phyloP scores from a whole-genome alignment of 2,797 vertebrate genomes.

The Hippoglossus hippoglossus region DNA sequence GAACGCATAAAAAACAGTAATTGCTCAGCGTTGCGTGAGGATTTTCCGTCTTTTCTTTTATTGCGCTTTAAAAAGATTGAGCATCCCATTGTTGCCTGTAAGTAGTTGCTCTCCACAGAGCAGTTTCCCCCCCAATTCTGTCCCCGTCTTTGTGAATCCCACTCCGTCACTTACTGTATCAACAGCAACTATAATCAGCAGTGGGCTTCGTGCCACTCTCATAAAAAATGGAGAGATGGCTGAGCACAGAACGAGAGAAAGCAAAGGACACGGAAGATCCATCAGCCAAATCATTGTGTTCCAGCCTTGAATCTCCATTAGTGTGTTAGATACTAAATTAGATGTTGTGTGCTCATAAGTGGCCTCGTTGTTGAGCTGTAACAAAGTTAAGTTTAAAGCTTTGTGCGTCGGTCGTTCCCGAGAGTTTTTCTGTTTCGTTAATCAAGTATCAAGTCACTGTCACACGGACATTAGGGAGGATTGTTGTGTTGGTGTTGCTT shows the following conservation, averaged over 20 bases:
- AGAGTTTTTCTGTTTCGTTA: neutral
- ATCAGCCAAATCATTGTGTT: neutral
- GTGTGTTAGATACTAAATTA: neutral
- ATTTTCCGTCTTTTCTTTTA: slow-evolving; percentile 16
- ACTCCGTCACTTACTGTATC: slow-evolving; percentile 22
- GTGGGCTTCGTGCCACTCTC: slow-evolving; percentile 9
- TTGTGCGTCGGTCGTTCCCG: neutral
- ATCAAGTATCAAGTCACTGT: neutral
- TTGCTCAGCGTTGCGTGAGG: slow-evolving; percentile 19
- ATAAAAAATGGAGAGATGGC: slow-evolving; percentile 22
- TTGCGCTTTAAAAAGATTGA: slow-evolving; percentile 23
- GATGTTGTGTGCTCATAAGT: neutral
- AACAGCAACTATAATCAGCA: slow-evolving; percentile 11
- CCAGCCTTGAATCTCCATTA: neutral
- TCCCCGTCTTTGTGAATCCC: slow-evolving; percentile 15
- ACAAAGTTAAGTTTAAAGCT: too few species aligned
- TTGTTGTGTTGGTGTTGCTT: too few species aligned
- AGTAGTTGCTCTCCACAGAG: slow-evolving; percentile 24
- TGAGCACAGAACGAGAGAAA: slow-evolving; percentile 33
- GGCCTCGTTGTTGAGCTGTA: neutral
- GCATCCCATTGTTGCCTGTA: slow-evolving; percentile 24
- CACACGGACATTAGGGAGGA: too few species aligned
- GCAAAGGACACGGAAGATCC: slow-evolving; percentile 28
- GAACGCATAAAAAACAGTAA: slow-evolving; percentile 16
- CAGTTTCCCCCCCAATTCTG: slow-evolving; percentile 6